Percentiles rank a stretch among this genome's conserved stretches.
These are phyloP conservation scores for Porites divaricata DNA, from an alignment of 92 coral and sea anemone species.

Conservation along the genomic window DNA sequence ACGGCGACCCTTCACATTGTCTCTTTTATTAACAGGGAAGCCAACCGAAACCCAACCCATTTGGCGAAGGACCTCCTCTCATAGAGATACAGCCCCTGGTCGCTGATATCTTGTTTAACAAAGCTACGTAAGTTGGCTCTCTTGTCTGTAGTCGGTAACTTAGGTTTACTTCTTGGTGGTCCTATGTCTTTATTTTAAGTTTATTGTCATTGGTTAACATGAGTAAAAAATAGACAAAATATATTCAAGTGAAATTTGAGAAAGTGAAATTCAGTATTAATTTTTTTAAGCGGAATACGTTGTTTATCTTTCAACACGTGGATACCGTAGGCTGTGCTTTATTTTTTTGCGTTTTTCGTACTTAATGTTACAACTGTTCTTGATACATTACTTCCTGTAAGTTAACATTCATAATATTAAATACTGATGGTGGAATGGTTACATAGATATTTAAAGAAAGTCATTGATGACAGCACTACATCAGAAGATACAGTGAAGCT, in stretches of 20 bases:
- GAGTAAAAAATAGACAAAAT: too few species aligned
- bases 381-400: too few species aligned
- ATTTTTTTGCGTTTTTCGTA: too few species aligned
- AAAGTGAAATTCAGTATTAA: too few species aligned
- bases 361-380: too few species aligned
- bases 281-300: too few species aligned
- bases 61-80: constrained; percentile 79
- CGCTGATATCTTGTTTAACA: constrained; percentile 84
- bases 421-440: neutral
- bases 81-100: constrained; percentile 87
- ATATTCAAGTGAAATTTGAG: too few species aligned
- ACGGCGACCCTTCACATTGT: neutral
- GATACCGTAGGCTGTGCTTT: too few species aligned
- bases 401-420: neutral
- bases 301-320: too few species aligned
- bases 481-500: constrained; percentile 92
- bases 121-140: constrained; percentile 72
- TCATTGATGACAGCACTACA: constrained; percentile 93
- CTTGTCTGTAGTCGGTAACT: neutral
- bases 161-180: neutral
- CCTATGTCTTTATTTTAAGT: neutral
- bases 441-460: constrained; percentile 87
- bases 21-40: constrained; percentile 53
- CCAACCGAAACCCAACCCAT: constrained; percentile 72
- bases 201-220: too few species aligned